Percentiles rank a stretch among this genome's conserved stretches.
These are phyloP conservation scores for Aepyceros melampus DNA, from an alignment of 2,113 vertebrate genomes.

Conservation along the genomic window DNA sequence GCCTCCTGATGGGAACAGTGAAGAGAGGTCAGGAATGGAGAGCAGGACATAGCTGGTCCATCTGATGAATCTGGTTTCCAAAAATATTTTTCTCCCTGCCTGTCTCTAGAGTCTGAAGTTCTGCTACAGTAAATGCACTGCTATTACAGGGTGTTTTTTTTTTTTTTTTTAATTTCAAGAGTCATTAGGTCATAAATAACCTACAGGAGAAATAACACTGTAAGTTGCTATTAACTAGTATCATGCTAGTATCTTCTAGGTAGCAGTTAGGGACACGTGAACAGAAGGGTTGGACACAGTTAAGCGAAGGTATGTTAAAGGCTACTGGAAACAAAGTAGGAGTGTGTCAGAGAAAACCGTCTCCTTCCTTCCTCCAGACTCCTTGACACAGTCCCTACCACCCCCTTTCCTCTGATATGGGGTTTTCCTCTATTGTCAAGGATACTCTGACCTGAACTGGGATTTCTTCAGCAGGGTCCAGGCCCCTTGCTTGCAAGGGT, in stretches of 20 bases:
- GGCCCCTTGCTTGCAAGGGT: not conserved
- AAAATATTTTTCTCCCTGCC: conserved; percentile 8
- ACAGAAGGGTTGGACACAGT: not conserved
- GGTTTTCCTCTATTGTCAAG: not conserved
- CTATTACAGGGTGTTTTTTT: not conserved
- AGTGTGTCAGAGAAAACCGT: not conserved
- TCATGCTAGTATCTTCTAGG: not conserved
- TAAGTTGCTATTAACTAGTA: not conserved
- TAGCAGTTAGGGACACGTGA: not conserved
- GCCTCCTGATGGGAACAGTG: not conserved
- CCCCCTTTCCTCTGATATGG: not conserved
- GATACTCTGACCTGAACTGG: not conserved
- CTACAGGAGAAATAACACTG: not conserved
- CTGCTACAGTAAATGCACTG: not conserved
- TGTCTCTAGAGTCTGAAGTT: not conserved
- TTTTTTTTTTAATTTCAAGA: not conserved
- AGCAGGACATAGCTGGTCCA: not conserved
- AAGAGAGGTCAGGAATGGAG: not conserved
- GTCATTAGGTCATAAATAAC: not conserved
- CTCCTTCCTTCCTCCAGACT: not conserved
- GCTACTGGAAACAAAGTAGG: not conserved
- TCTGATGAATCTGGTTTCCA: conserved; percentile 37
- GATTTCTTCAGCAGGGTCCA: not conserved
- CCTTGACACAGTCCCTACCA: too few species aligned
- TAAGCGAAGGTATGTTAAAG: not conserved